Evolutionary conservation across 2,888 invertebrate species (phyloP).

Genomic region (Pristionchus arcanus): DNA sequence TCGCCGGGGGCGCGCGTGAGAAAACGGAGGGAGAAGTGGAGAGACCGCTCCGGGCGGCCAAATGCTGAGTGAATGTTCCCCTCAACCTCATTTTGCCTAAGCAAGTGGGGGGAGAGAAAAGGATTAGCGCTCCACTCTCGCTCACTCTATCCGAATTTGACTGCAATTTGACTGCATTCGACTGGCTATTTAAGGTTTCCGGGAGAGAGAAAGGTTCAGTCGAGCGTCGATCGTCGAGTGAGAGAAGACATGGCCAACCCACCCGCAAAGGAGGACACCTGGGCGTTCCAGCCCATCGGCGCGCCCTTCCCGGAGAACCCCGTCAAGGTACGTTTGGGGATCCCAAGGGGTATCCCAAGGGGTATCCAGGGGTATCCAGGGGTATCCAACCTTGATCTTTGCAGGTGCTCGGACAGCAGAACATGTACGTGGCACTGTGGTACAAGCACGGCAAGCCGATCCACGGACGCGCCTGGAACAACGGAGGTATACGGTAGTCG

Average conservation of each 20-base stretch:
- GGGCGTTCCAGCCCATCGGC: constrained; percentile 67
- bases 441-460: constrained; percentile 70
- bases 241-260: constrained; percentile 47
- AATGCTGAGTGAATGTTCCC: not conserved
- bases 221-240: not conserved
- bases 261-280: constrained; percentile 56
- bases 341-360: not conserved
- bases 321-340: constrained; percentile 59
- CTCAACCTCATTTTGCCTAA: not conserved
- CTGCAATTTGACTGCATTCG: not conserved
- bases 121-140: not conserved
- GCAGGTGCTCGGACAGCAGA: constrained; percentile 63
- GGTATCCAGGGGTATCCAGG: not conserved
- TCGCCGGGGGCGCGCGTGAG: not conserved
- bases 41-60: not conserved
- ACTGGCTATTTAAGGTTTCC: not conserved
- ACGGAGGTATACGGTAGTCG: constrained; percentile 51
- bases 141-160: not conserved
- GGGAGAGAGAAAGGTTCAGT: not conserved
- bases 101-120: not conserved
- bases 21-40: not conserved
- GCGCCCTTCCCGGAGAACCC: constrained; percentile 66
- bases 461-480: constrained; percentile 60
- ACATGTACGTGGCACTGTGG: constrained; percentile 71
- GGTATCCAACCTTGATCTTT: not conserved